phyloP scores from a whole-genome alignment of 2,888 invertebrate species.

The Chydorus sphaericus region DNA sequence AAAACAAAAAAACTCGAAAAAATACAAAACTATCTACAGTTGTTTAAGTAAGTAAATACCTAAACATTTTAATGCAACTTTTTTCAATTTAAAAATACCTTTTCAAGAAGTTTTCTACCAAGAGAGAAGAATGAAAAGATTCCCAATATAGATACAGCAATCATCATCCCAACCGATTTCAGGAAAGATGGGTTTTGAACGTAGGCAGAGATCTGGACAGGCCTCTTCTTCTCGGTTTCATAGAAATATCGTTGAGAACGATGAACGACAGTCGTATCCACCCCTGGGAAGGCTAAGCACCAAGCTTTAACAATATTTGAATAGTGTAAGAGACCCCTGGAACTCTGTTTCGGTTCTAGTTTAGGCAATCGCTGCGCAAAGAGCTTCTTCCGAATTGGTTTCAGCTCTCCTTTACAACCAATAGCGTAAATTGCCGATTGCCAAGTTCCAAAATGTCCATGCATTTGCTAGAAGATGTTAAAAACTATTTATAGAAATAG shows the following conservation, averaged over 20 bases:
- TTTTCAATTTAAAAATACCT: slow-evolving; percentile 29
- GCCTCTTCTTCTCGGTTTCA: slow-evolving; percentile 49
- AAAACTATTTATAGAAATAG: background rate
- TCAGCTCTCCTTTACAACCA: slow-evolving; percentile 45
- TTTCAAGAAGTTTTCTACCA: slow-evolving; percentile 49
- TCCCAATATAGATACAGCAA: slow-evolving; percentile 45
- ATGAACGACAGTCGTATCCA: slow-evolving; percentile 66
- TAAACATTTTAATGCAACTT: background rate
- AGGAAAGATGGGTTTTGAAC: slow-evolving; percentile 39
- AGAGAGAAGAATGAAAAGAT: slow-evolving; percentile 43
- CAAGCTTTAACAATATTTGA: slow-evolving; percentile 34
- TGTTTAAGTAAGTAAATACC: background rate
- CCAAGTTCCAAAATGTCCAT: slow-evolving; percentile 73
- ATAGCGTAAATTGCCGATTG: slow-evolving; percentile 70
- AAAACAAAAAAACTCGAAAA: too few species aligned
- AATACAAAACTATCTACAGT: background rate
- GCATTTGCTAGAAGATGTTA: slow-evolving; percentile 8
- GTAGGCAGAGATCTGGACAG: slow-evolving; percentile 65
- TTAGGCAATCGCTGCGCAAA: slow-evolving; percentile 47
- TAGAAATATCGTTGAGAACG: slow-evolving; percentile 64
- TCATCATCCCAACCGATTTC: slow-evolving; percentile 33
- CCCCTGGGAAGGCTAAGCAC: slow-evolving; percentile 64
- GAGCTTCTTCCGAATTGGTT: slow-evolving; percentile 46
- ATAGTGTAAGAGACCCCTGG: slow-evolving; percentile 26
- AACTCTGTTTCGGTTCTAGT: slow-evolving; percentile 43